Conservation (phyloP, 1,140 invertebrate genomes). For the Halyomorpha halys region DNA sequence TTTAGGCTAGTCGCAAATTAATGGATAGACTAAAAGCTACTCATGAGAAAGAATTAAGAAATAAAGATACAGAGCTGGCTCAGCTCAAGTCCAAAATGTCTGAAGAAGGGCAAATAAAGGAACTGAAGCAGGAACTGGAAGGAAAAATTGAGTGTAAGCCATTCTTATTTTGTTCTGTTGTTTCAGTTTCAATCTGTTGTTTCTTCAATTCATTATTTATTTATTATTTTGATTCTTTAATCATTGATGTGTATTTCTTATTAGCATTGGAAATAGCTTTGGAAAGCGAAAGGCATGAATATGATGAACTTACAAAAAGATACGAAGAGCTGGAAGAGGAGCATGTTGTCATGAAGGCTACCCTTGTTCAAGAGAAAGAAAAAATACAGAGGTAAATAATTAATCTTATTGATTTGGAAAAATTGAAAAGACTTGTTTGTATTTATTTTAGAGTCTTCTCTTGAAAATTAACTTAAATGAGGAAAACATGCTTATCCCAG, state of each 20-base stretch:
- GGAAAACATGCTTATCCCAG: too few species aligned
- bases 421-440: not conserved
- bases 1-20: slow-evolving; percentile 50
- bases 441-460: not conserved
- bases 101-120: slow-evolving; percentile 50
- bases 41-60: slow-evolving; percentile 50
- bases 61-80: slow-evolving; percentile 53
- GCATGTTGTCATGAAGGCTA: slow-evolving; percentile 63
- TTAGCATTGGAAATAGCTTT: slow-evolving; percentile 55
- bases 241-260: too few species aligned
- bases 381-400: slow-evolving; percentile 42
- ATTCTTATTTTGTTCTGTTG: too few species aligned
- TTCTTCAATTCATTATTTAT: too few species aligned
- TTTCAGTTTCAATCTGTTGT: too few species aligned
- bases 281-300: slow-evolving; percentile 54
- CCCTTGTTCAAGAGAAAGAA: slow-evolving; percentile 67
- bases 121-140: slow-evolving; percentile 54
- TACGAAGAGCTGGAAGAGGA: slow-evolving; percentile 75
- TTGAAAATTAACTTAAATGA: too few species aligned
- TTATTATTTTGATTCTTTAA: too few species aligned
- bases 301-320: slow-evolving; percentile 66
- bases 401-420: not conserved
- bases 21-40: slow-evolving; percentile 48
- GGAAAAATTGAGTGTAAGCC: slow-evolving; percentile 46
- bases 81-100: slow-evolving; percentile 54